Evolutionary conservation across 2,113 vertebrate species (phyloP).

Genomic region (Uropsilus gracilis): DNA sequence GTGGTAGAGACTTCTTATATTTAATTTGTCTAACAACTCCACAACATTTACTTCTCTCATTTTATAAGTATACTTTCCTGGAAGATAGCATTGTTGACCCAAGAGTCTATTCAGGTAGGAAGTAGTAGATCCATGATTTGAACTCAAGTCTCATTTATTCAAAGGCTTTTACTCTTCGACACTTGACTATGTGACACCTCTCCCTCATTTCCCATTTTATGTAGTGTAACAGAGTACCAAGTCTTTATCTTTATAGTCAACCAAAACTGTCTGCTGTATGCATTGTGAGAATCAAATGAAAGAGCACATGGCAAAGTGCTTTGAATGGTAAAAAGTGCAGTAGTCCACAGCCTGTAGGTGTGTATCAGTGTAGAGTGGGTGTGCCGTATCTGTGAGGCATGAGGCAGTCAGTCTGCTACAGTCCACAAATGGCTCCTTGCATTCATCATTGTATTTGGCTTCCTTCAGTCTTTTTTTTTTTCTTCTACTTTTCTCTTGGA

Average conservation of each 20-base stretch:
- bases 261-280: neutral
- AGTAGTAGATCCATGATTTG: neutral
- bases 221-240: neutral
- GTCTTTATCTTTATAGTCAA: slow-evolving; percentile 6
- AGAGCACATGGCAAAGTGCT: neutral
- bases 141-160: neutral
- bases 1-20: neutral
- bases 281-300: neutral
- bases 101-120: neutral
- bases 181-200: neutral
- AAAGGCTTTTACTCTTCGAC: neutral
- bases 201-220: neutral
- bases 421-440: neutral
- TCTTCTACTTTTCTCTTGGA: slow-evolving; percentile 38
- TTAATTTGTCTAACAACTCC: neutral
- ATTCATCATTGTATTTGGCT: slow-evolving; percentile 58
- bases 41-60: neutral
- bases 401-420: neutral
- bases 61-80: neutral
- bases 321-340: neutral
- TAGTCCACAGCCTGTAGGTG: neutral
- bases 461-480: neutral
- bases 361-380: slow-evolving; percentile 41
- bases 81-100: neutral
- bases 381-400: neutral